Conservation (phyloP, 2,888 invertebrate genomes). For the Papilio elwesi region DNA sequence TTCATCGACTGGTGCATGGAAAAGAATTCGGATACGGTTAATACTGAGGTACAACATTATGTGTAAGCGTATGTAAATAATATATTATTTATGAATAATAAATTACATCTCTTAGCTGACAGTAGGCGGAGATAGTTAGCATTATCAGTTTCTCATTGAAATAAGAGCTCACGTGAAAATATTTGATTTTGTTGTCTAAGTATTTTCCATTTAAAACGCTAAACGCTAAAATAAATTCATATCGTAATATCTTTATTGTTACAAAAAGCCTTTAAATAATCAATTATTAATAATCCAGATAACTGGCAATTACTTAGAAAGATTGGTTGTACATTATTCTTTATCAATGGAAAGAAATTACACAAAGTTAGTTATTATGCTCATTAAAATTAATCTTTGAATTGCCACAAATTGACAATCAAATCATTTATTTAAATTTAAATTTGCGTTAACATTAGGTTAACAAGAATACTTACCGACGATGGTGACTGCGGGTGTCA, state of each 20-base stretch:
- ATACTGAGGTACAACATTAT: background rate
- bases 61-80: no score
- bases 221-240: background rate
- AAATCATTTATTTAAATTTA: background rate
- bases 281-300: no score
- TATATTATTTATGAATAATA: background rate
- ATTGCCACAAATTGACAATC: no score
- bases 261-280: no score
- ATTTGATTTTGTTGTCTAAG: background rate
- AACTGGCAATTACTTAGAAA: no score
- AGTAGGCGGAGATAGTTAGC: conserved; percentile 2
- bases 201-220: background rate
- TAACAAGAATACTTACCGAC: conserved; percentile 68
- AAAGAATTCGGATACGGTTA: conserved; percentile 56
- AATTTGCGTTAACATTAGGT: conserved; percentile 18
- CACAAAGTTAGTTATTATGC: no score
- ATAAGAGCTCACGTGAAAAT: background rate
- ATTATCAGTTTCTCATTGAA: background rate
- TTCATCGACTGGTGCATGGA: conserved; percentile 82
- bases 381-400: no score
- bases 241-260: no score
- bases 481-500: conserved; percentile 69
- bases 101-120: conserved; percentile 1
- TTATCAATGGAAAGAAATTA: no score
- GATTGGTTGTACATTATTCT: no score